These are phyloP conservation scores for Ecliptopera silaceata DNA, from an alignment of 2,888 invertebrate genomes.

Conservation along the genomic window DNA sequence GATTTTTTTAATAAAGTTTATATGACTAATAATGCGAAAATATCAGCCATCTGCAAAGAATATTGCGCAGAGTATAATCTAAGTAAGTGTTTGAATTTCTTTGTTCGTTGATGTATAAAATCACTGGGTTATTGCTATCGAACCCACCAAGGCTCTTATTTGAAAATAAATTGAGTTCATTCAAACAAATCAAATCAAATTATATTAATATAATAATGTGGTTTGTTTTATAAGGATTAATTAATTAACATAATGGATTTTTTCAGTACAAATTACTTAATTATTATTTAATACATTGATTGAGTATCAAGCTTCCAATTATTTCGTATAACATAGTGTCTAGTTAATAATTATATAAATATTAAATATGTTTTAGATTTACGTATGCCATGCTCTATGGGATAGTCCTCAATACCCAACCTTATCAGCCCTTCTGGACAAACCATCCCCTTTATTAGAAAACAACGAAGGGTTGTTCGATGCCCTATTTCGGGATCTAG, in stretches of 20 bases:
- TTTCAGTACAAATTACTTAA: too few species aligned
- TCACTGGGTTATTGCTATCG: slow-evolving; percentile 43
- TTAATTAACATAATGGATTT: too few species aligned
- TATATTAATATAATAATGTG: too few species aligned
- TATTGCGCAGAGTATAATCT: not conserved
- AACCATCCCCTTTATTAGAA: slow-evolving; percentile 81
- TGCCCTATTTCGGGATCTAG: slow-evolving; percentile 79
- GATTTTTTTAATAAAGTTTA: too few species aligned
- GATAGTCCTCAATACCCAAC: slow-evolving; percentile 85
- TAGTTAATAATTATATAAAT: too few species aligned
- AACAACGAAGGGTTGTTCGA: slow-evolving; percentile 82
- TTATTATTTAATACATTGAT: too few species aligned
- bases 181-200: too few species aligned
- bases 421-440: slow-evolving; percentile 86
- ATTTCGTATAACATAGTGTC: too few species aligned
- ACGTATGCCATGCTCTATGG: slow-evolving; percentile 88
- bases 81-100: slow-evolving; percentile 38
- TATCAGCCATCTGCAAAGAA: slow-evolving; percentile 10
- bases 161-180: too few species aligned
- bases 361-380: slow-evolving; percentile 67
- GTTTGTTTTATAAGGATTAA: too few species aligned
- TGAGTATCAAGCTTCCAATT: too few species aligned
- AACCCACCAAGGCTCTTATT: slow-evolving; percentile 43
- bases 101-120: slow-evolving; percentile 40
- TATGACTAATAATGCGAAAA: too few species aligned